phyloP scores from a whole-genome alignment of 2,113 vertebrate species.

The Nibea coibor region DNA sequence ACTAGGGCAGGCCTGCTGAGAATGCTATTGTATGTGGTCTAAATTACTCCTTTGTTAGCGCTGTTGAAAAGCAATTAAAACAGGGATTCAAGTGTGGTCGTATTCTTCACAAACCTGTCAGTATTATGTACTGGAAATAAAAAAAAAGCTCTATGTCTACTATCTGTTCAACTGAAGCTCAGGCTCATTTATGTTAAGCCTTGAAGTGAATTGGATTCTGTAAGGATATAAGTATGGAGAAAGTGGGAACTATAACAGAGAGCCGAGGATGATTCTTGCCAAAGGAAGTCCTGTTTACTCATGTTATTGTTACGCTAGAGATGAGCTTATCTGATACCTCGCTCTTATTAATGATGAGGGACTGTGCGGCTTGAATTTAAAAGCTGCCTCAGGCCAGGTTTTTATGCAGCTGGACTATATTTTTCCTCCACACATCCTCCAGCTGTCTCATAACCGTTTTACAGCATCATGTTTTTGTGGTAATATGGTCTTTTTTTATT shows the following conservation, averaged over 20 bases:
- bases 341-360: constrained; percentile 70
- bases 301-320: constrained; percentile 65
- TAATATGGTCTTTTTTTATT: constrained; percentile 2
- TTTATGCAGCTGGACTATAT: constrained; percentile 44
- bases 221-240: constrained; percentile 49
- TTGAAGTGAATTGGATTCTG: constrained; percentile 59
- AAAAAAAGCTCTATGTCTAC: constrained; percentile 47
- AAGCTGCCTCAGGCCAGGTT: constrained; percentile 62
- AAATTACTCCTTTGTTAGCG: constrained; percentile 82
- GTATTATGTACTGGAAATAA: constrained; percentile 44
- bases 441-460: not conserved
- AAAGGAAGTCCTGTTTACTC: constrained; percentile 75
- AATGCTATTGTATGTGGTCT: constrained; percentile 78
- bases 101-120: constrained; percentile 77
- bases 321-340: constrained; percentile 70
- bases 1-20: constrained; percentile 85
- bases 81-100: constrained; percentile 67
- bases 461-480: constrained; percentile 1
- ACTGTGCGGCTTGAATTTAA: constrained; percentile 57
- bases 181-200: constrained; percentile 51
- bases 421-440: constrained; percentile 29
- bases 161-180: constrained; percentile 53
- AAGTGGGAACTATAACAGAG: constrained; percentile 39
- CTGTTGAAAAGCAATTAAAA: constrained; percentile 85
- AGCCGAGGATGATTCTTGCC: constrained; percentile 44